Evolutionary conservation across 1,140 invertebrate genomes (phyloP), one percentile per base, ranked within the genome.

Genomic region (Drosophila obscura): DNA sequence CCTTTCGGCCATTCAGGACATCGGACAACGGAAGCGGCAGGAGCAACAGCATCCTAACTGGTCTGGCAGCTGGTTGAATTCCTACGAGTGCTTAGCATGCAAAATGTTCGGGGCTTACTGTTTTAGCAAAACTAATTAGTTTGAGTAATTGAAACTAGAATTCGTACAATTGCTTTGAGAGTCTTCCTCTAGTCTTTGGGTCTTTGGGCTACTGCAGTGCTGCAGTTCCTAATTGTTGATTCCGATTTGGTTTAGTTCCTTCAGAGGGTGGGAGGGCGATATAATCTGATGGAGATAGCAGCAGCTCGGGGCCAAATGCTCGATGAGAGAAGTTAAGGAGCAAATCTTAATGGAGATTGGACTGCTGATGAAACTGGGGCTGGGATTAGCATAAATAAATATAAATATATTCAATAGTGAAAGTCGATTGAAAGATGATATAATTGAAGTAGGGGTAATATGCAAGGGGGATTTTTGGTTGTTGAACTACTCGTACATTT

Each of bases 51-150:
- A 48, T 58, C 60, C 48, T 65, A 31, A 8, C 9, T 19, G 2
- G 15, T n/a, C 48, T 9, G 77, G 67, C 83, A 88, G 79, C 72
- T 88, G 82, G 64, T 51, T 35, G 50, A 81, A 52, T 79, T 79
- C 75, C 64, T 60, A 31, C 19, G 48, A 80, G 72, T 64, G 60
- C 77, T 88, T 87, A 83, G 83, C 79, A 87, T 83, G 67, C 64
- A 83, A 62, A 75, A 83, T 79, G 61, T 68, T 56, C 64, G 22
- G 74, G 67, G 71, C 69, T 79, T 83, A 83, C 83, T 87, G 83
- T 83, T 87, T 83, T 67, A 73, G 72, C 64, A 77, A 87, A 87
- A 83, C 83, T 87, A 87, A 87, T 87, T 87, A 87, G 79, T 87
- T 88, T 79, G 75, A 79, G 76, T 83, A 87, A 83, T 87, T 80